These are phyloP conservation scores for Gobiocypris rarus DNA, from an alignment of 2,113 vertebrate genomes.

Conservation along the genomic window DNA sequence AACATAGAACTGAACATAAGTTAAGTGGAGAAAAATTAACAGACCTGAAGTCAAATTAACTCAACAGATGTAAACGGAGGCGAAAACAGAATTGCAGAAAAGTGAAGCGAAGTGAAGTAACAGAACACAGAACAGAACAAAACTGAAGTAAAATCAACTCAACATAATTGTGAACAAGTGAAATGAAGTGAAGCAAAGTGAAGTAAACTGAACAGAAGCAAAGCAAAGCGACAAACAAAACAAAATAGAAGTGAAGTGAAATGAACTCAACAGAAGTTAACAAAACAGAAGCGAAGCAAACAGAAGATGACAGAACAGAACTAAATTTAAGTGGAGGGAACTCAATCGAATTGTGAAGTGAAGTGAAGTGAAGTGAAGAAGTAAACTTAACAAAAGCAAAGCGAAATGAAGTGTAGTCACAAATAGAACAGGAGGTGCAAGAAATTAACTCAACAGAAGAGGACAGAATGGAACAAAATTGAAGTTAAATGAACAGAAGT, in stretches of 20 bases:
- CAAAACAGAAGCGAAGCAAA: too few relatives aligned
- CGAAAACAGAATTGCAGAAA: too few relatives aligned
- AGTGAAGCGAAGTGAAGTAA: too few relatives aligned
- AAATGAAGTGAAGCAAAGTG: too few relatives aligned
- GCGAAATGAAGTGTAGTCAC: background rate
- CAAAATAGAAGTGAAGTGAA: background rate
- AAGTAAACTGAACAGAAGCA: background rate
- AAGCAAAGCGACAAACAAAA: background rate
- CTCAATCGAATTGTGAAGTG: too few relatives aligned
- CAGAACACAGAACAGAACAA: too few relatives aligned
- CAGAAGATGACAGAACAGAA: background rate
- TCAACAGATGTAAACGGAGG: too few relatives aligned
- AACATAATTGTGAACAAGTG: too few relatives aligned
- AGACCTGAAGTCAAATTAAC: too few relatives aligned
- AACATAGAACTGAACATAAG: background rate
- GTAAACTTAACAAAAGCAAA: background rate
- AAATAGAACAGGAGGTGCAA: background rate
- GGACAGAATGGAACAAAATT: too few relatives aligned
- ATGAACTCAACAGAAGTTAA: background rate
- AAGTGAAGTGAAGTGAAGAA: background rate
- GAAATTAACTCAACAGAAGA: too few relatives aligned
- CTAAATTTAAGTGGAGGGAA: background rate
- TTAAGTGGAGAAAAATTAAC: too few relatives aligned
- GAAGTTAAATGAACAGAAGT: background rate
- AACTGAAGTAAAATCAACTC: background rate